These are phyloP conservation scores for Pungitius pungitius DNA, from an alignment of 2,113 vertebrate species.

Conservation along the genomic window DNA sequence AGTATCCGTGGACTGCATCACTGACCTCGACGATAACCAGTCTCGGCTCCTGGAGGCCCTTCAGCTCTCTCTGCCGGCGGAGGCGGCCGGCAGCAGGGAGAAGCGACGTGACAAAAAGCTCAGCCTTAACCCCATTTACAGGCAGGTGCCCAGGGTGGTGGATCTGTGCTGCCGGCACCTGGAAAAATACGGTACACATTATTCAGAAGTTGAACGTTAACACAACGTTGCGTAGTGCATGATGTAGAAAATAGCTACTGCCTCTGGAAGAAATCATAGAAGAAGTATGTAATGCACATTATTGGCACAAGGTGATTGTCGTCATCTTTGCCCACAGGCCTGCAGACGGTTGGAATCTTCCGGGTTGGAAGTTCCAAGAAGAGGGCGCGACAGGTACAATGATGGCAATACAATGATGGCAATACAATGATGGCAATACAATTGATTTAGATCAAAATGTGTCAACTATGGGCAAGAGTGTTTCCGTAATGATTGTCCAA, in stretches of 20 bases:
- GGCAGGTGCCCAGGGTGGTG: constrained; percentile 93
- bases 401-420: too few species aligned
- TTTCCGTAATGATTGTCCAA: background rate
- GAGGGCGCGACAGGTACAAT: constrained; percentile 92
- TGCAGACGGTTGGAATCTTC: constrained; percentile 98
- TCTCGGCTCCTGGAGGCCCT: constrained; percentile 95
- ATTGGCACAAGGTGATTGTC: constrained; percentile 8
- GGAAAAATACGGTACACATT: constrained; percentile 90
- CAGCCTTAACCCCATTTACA: constrained; percentile 97
- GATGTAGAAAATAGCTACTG: background rate
- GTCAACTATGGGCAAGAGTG: background rate
- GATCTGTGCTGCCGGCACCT: constrained; percentile 97
- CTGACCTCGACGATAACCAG: constrained; percentile 96
- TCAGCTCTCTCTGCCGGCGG: constrained; percentile 94
- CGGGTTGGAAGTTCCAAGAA: constrained; percentile 98
- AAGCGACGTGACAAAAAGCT: constrained; percentile 92
- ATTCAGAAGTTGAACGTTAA: background rate
- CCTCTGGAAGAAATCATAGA: background rate
- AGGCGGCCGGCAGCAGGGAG: constrained; percentile 89
- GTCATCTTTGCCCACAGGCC: constrained; percentile 78
- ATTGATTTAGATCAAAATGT: background rate
- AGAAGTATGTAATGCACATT: background rate
- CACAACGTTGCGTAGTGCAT: background rate
- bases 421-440: too few species aligned
- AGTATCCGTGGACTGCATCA: constrained; percentile 98